Conservation (phyloP, 2,113 vertebrate species). For the Leuciscus idus region DNA sequence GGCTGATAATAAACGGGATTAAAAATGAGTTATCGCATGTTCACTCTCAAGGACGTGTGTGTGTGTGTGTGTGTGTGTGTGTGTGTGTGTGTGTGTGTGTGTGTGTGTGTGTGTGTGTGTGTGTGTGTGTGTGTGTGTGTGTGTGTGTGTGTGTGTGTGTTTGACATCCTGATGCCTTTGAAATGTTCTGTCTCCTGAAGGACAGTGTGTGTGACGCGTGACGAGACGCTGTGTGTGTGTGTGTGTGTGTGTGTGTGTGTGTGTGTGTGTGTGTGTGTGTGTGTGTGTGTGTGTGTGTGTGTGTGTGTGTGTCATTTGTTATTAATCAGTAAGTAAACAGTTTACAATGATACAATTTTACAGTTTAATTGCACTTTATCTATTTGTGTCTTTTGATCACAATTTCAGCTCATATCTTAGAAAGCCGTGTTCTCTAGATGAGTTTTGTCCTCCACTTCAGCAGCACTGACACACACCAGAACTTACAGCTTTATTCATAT, state of each 20-base stretch:
- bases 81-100: neutral
- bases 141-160: neutral
- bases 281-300: neutral
- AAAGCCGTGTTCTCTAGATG: no score
- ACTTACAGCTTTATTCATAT: no score
- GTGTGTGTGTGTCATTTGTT: neutral
- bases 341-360: no score
- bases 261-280: neutral
- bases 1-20: slow-evolving; percentile 21
- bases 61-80: neutral
- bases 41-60: neutral
- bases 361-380: no score
- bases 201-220: neutral
- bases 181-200: neutral
- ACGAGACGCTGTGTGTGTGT: neutral
- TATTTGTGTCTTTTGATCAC: no score
- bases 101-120: neutral
- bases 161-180: neutral
- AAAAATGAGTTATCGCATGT: neutral
- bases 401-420: no score
- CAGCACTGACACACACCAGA: no score
- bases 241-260: neutral
- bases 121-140: neutral
- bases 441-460: no score
- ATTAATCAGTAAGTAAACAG: neutral